Percentiles rank a stretch among this genome's conserved stretches.
These are phyloP conservation scores for Meloidogyne floridensis DNA, from an alignment of 1,140 invertebrate species.

Conservation along the genomic window DNA sequence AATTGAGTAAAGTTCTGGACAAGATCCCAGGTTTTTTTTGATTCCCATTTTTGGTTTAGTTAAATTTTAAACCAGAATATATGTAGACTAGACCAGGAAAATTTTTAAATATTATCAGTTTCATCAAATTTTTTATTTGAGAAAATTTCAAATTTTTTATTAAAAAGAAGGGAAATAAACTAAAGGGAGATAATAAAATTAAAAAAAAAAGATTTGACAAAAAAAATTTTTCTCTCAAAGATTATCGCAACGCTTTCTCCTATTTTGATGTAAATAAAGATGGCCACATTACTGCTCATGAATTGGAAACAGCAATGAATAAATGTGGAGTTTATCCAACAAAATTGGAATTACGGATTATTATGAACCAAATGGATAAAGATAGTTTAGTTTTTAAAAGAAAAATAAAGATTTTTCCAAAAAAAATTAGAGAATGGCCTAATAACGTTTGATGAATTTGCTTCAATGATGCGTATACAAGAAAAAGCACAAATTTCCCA, in stretches of 20 bases:
- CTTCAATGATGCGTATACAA: conserved; percentile 56
- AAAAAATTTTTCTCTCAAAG: conserved; percentile 39
- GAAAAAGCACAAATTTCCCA: conserved; percentile 15
- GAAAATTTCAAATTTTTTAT: no score
- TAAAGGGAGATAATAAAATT: background rate
- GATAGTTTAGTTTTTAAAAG: conserved; percentile 50
- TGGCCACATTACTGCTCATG: conserved; percentile 60
- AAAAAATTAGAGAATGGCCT: conserved; percentile 58
- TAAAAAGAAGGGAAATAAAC: no score
- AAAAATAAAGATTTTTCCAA: background rate
- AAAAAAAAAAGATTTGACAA: background rate
- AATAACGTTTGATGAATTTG: conserved; percentile 65
- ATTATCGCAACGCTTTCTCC: conserved; percentile 57
- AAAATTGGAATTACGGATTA: conserved; percentile 58
- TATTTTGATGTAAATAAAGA: conserved; percentile 66
- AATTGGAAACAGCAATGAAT: conserved; percentile 62
- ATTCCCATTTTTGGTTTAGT: no score
- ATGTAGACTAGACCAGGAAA: no score
- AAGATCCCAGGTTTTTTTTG: no score
- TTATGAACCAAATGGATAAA: conserved; percentile 62
- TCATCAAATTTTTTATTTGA: no score
- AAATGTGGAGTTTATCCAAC: conserved; percentile 63
- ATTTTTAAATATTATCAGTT: no score
- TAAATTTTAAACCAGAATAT: no score
- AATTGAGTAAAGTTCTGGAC: no score